A percentile compares a stretch with the other conserved stretches of the same genome.
Evolutionary conservation across 2,113 vertebrate genomes (phyloP).

Genomic region (Rattus rattus): DNA sequence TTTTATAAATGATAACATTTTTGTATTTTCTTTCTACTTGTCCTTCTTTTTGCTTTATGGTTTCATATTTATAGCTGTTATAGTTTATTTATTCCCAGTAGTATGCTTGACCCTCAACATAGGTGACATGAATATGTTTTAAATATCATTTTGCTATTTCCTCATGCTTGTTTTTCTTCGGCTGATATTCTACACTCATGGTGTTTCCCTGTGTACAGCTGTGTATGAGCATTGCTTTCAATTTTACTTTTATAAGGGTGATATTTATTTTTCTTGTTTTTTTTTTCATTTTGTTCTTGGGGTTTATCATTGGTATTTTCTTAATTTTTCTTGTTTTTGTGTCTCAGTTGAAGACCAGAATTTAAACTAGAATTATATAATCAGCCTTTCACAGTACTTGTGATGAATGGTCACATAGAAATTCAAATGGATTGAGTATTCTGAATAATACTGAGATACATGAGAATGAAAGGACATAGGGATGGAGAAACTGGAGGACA

Average conservation of each 20-base stretch:
- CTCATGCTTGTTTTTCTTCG: neutral
- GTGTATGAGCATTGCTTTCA: neutral
- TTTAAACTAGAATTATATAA: conserved; percentile 14
- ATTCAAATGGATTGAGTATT: neutral
- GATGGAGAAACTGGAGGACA: neutral
- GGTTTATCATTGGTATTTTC: neutral
- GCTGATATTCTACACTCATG: neutral
- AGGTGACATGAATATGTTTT: neutral
- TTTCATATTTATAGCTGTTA: neutral
- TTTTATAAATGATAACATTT: conserved; percentile 7
- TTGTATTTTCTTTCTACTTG: neutral
- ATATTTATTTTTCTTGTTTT: neutral
- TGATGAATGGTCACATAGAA: neutral
- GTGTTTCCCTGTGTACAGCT: neutral
- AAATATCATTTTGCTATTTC: neutral
- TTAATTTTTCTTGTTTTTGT: neutral
- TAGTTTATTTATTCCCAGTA: neutral
- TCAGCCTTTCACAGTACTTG: neutral
- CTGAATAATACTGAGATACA: neutral
- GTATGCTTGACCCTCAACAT: neutral
- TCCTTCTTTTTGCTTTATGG: neutral
- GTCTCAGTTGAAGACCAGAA: neutral
- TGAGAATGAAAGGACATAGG: neutral
- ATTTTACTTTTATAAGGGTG: neutral
- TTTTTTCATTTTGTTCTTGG: neutral